Base-by-base conservation (phyloP, 2,113 vertebrate species). In the Notiomystis cincta region DNA sequence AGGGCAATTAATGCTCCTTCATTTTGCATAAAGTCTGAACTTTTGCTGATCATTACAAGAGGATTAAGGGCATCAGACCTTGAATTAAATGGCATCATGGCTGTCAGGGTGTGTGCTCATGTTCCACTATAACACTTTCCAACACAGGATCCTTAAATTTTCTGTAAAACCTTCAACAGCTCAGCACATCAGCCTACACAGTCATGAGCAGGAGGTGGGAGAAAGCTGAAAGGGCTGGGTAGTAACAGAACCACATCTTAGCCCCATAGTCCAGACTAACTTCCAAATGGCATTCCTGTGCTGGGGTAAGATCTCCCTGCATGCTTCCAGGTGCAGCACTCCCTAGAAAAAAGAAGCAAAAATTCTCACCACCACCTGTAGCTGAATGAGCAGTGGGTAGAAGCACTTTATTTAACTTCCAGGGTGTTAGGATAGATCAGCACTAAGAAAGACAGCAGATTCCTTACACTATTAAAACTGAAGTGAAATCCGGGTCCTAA, bases 31-130 rank as follows among this genome's bases (percentile, higher is more conserved):
- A 66, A 66, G 73, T 45, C 37, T 92, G 90, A 95, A 83, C 82
- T 96, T 93, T 16, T 15, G 13, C 53, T 82, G 76, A 81, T 94
- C 90, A 64, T 83, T 93, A 15, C 92, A 75, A 61, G 82, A 94
- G 65, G 37, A 93, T 50, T 58, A 38, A 81, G 72, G 71, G 37
- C 45, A 45, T 57, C 15, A 67, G 37, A 78, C 16, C 14, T 15
- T 15, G 40, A 92, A 60, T 51, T 44, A 64, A 78, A 66, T 4
- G 15, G 67, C 80, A 84, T 7, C 53, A 9, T 2, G 37, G 60
- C 47, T 44, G 44, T 37, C 61, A 40, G 38, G 48, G 51, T 4
- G 16, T 24, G 48, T 15, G 30, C 56, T 86, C 38, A 1, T 30
- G 24, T 50, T 70, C 81, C 80, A 28, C 35, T 13, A 2, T 4